Percentiles rank a stretch among this genome's conserved stretches.
Evolutionary conservation across 1,140 invertebrate species (phyloP).

Genomic region (Musca domestica): DNA sequence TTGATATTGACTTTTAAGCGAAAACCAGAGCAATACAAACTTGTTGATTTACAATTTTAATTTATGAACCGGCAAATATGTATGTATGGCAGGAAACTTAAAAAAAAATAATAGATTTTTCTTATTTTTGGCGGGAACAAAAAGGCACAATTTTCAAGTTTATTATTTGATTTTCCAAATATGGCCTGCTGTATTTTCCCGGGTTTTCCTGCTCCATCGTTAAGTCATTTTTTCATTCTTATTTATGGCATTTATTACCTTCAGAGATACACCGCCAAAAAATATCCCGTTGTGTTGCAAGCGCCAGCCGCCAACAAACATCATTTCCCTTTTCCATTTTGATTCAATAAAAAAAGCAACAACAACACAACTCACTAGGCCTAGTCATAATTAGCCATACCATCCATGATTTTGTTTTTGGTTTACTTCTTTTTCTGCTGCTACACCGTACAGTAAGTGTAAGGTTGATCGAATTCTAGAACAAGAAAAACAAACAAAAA

Average conservation of each 20-base stretch:
- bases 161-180: not conserved
- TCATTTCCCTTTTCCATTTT: not conserved
- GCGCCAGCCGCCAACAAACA: not conserved
- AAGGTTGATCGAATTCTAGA: too few relatives aligned
- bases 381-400: too few relatives aligned
- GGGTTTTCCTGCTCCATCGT: not conserved
- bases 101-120: too few relatives aligned
- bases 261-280: not conserved
- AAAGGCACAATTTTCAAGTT: not conserved
- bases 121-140: not conserved
- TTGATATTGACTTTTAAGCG: not conserved
- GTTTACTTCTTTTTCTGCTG: too few relatives aligned
- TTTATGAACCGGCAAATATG: not conserved
- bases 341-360: too few relatives aligned
- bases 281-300: constrained; percentile 4
- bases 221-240: not conserved
- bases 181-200: not conserved
- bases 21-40: constrained; percentile 10
- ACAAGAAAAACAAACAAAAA: not conserved
- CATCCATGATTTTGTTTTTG: too few relatives aligned
- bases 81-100: not conserved
- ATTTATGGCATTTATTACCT: not conserved
- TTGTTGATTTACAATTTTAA: constrained; percentile 25
- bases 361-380: too few relatives aligned
- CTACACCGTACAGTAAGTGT: too few relatives aligned